A percentile compares a stretch with the other conserved stretches of the same genome.
phyloP scores from a whole-genome alignment of 2,888 invertebrate genomes.

The Petrolisthes manimaculis region DNA sequence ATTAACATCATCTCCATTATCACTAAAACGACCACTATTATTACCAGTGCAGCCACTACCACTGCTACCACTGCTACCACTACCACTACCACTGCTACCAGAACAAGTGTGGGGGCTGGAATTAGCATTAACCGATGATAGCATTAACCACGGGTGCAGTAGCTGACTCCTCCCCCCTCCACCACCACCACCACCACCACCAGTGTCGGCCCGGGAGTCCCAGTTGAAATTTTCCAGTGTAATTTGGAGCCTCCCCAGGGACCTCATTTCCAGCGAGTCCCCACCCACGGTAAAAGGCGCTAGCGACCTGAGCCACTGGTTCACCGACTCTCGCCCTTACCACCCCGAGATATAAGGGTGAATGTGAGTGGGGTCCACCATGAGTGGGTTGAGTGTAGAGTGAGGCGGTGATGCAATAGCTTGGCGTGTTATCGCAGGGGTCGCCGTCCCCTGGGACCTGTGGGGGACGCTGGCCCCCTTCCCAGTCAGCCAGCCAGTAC shows the following conservation, averaged over 20 bases:
- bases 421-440: conserved; percentile 62
- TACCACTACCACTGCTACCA: too few species aligned
- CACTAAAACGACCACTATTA: too few species aligned
- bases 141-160: conserved; percentile 25
- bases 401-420: conserved; percentile 58
- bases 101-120: conserved; percentile 15
- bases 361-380: not conserved
- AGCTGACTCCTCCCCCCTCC: not conserved
- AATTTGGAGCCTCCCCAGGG: conserved; percentile 58
- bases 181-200: conserved; percentile 10
- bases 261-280: conserved; percentile 61
- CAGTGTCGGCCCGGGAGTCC: conserved; percentile 55
- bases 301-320: not conserved
- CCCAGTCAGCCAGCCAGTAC: conserved; percentile 27
- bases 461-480: conserved; percentile 47
- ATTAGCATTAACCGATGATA: conserved; percentile 50
- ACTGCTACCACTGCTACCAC: too few species aligned
- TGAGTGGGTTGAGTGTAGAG: conserved; percentile 33
- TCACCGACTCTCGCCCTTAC: conserved; percentile 29
- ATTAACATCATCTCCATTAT: too few species aligned
- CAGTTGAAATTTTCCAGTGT: conserved; percentile 64
- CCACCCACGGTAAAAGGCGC: conserved; percentile 58
- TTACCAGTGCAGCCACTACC: too few species aligned
- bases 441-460: conserved; percentile 51
- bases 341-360: conserved; percentile 19